Evolutionary conservation across 2,797 vertebrate genomes (phyloP).

Genomic region (Mus spretus): DNA sequence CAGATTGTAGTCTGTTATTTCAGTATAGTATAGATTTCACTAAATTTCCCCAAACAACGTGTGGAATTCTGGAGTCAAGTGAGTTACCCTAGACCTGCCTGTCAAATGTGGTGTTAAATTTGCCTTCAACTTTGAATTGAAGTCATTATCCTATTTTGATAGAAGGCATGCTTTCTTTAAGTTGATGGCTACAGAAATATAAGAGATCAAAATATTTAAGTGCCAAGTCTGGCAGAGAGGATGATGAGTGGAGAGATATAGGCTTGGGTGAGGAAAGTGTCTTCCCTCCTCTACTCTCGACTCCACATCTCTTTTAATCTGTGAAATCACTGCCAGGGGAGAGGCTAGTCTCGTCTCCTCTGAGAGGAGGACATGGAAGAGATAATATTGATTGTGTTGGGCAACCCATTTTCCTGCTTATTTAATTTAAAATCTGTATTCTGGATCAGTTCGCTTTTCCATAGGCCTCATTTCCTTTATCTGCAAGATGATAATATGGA

Average conservation of each 20-base stretch:
- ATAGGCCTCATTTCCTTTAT: not conserved
- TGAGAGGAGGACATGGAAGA: not conserved
- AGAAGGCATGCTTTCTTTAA: not conserved
- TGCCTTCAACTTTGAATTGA: conserved; percentile 21
- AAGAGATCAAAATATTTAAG: not conserved
- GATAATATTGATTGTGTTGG: not conserved
- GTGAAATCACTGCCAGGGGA: not conserved
- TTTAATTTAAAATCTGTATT: not conserved
- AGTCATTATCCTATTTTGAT: not conserved
- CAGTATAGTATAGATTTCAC: not conserved
- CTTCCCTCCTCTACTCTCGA: not conserved
- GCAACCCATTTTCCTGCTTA: not conserved
- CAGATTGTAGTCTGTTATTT: not conserved
- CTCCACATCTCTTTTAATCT: not conserved
- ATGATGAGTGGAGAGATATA: not conserved
- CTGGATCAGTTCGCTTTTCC: not conserved
- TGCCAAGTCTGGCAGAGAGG: not conserved
- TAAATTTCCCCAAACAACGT: conserved; percentile 47
- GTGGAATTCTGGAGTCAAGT: conserved; percentile 17
- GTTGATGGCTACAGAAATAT: not conserved
- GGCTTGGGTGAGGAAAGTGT: not conserved
- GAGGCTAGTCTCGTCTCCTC: not conserved
- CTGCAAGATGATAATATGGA: not conserved
- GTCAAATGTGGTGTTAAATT: conserved; percentile 39
- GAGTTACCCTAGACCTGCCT: not conserved